phyloP scores from a whole-genome alignment of 2,797 vertebrate species.

The Anableps anableps region DNA sequence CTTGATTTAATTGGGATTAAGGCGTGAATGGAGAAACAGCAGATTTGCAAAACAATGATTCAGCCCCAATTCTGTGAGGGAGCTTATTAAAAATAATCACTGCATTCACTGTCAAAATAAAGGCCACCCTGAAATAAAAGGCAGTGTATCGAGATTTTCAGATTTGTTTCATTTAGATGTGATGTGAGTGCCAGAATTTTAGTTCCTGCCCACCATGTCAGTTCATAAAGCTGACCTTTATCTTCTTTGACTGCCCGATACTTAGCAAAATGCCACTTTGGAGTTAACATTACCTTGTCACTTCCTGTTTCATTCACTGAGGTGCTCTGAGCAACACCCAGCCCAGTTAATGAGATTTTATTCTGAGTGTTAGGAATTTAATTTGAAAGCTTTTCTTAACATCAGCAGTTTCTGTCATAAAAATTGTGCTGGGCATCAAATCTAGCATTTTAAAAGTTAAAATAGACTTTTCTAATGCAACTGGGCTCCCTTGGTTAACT shows the following conservation, averaged over 20 bases:
- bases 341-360: neutral
- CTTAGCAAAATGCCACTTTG: neutral
- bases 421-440: neutral
- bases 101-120: neutral
- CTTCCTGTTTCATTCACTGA: neutral
- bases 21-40: neutral
- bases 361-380: neutral
- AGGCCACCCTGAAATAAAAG: neutral
- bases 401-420: neutral
- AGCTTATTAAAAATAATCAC: no score
- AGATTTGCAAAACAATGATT: neutral
- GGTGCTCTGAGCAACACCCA: neutral
- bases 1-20: neutral
- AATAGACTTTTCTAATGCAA: neutral
- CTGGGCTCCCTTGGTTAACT: neutral
- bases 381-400: neutral
- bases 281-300: neutral
- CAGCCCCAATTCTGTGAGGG: neutral
- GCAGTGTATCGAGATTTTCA: neutral
- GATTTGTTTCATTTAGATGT: neutral
- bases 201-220: neutral
- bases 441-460: neutral
- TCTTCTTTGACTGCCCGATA: neutral
- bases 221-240: neutral
- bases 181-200: neutral